phyloP scores from a whole-genome alignment of 1,140 invertebrate species.

The Drosophila sp. region DNA sequence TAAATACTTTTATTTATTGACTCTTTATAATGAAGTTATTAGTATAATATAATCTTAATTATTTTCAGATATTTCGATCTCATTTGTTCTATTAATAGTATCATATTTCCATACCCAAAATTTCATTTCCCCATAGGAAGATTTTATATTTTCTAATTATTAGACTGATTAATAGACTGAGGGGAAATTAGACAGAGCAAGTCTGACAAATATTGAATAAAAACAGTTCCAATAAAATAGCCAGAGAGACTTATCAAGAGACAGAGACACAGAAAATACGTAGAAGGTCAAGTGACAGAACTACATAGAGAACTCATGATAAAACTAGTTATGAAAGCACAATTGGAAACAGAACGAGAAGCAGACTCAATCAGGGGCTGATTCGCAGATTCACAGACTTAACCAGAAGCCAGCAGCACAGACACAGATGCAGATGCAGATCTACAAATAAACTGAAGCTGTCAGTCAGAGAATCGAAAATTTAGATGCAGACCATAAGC shows the following conservation, averaged over 20 bases:
- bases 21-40: too few species aligned
- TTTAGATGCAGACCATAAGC: too few species aligned
- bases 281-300: constrained; percentile 23
- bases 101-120: too few species aligned
- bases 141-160: too few species aligned
- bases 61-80: too few species aligned
- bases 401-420: background rate
- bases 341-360: background rate
- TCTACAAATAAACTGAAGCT: background rate
- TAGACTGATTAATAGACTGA: too few species aligned
- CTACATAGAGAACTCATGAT: background rate
- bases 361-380: background rate
- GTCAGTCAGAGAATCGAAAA: background rate
- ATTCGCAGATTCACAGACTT: background rate
- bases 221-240: background rate
- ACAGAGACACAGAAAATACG: background rate
- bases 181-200: too few species aligned
- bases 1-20: too few species aligned
- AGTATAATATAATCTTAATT: too few species aligned
- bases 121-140: too few species aligned
- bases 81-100: too few species aligned
- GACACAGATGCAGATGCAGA: background rate
- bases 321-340: background rate
- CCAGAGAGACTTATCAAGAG: constrained; percentile 1
- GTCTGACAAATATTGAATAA: too few species aligned